Percentiles rank a stretch among this genome's conserved stretches.
Conservation (phyloP, 2,888 invertebrate genomes). For the Palloptera scutellata region DNA sequence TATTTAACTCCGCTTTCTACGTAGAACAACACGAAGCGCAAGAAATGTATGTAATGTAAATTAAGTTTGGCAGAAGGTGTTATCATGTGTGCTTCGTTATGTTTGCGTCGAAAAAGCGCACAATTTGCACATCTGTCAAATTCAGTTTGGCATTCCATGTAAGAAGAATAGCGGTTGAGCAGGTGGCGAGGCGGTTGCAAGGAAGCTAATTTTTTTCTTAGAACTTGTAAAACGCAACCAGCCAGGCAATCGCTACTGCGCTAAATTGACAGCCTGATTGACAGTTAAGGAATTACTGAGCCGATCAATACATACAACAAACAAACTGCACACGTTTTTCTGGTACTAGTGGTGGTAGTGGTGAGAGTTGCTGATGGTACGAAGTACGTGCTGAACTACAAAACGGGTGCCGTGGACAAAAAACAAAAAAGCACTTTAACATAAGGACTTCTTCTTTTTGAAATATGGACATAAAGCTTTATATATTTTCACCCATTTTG, state of each 20-base stretch:
- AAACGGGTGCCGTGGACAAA: no score
- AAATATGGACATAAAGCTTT: no score
- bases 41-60: neutral
- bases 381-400: no score
- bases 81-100: neutral
- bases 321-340: no score
- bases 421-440: no score
- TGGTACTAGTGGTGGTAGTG: no score
- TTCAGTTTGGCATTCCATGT: conserved; percentile 41
- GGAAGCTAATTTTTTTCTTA: neutral
- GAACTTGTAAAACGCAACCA: neutral
- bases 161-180: conserved; percentile 18
- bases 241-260: neutral
- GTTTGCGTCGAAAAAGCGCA: neutral
- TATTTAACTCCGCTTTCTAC: no score
- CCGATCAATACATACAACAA: conserved; percentile 20
- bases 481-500: no score
- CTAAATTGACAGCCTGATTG: conserved; percentile 58
- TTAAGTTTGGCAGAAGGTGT: neutral
- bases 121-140: conserved; percentile 49
- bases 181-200: neutral
- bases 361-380: no score
- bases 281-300: conserved; percentile 47
- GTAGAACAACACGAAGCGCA: neutral
- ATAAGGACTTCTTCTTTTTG: no score